Evolutionary conservation across 2,113 vertebrate species (phyloP).

Genomic region (Phylloscopus trochilus): DNA sequence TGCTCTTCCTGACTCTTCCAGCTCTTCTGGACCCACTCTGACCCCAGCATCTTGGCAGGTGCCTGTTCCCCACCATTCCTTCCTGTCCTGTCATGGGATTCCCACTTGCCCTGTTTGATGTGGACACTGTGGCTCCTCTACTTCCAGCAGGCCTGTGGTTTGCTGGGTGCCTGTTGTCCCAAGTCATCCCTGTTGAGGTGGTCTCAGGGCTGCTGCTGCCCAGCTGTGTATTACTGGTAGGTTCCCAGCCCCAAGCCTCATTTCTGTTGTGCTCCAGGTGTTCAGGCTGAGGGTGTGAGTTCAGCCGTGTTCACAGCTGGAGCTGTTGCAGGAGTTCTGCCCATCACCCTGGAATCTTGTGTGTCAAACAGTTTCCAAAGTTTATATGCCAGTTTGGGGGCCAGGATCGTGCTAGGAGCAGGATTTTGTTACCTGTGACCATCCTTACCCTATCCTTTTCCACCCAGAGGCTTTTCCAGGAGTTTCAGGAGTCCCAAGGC

Average conservation of each 20-base stretch:
- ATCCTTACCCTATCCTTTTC: background rate
- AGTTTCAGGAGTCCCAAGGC: background rate
- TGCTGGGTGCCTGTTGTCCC: background rate
- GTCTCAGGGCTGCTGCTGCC: background rate
- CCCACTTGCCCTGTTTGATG: background rate
- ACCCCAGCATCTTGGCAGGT: background rate
- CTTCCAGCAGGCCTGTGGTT: background rate
- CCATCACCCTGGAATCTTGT: background rate
- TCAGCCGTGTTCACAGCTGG: background rate
- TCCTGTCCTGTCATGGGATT: background rate
- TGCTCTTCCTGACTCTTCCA: background rate
- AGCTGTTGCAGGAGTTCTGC: background rate
- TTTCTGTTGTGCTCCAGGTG: background rate
- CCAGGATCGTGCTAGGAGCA: background rate
- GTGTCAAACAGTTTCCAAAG: background rate
- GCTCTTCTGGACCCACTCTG: background rate
- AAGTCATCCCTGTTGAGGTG: accelerated
- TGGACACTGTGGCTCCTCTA: background rate
- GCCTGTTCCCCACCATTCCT: background rate
- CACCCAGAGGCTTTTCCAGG: background rate
- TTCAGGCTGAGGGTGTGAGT: background rate
- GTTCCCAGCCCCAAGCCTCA: background rate
- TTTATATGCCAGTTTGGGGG: background rate
- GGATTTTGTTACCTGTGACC: background rate
- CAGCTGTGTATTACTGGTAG: background rate